A percentile compares a stretch with the other conserved stretches of the same genome.
Evolutionary conservation across 1,140 invertebrate genomes (phyloP).

Genomic region (Drosophila ogumai): DNA sequence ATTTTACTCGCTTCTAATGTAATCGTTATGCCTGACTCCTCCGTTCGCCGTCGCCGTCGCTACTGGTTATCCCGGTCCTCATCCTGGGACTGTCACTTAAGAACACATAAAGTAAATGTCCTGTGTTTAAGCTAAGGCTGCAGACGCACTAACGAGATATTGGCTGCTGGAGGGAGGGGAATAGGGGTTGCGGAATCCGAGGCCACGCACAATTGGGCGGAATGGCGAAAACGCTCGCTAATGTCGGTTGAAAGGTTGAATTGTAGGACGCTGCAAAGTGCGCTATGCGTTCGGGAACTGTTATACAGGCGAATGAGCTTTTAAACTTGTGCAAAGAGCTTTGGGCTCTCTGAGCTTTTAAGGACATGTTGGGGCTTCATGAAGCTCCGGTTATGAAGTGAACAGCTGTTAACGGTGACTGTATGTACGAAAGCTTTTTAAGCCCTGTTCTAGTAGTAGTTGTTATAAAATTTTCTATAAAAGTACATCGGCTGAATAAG

Average conservation of each 20-base stretch:
- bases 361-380: neutral
- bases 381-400: neutral
- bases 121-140: slow-evolving; percentile 63
- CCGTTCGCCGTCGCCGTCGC: neutral
- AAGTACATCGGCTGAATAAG: neutral
- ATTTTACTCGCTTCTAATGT: slow-evolving; percentile 78
- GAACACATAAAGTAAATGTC: slow-evolving; percentile 76
- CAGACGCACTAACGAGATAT: slow-evolving; percentile 62
- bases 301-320: slow-evolving; percentile 6
- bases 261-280: slow-evolving; percentile 19
- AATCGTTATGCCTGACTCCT: slow-evolving; percentile 65
- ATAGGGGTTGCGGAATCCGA: neutral
- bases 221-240: slow-evolving; percentile 15
- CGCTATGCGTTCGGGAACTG: neutral
- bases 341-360: neutral
- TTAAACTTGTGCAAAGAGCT: neutral
- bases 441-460: neutral
- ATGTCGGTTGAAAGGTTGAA: slow-evolving; percentile 32
- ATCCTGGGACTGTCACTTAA: slow-evolving; percentile 65
- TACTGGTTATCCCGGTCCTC: slow-evolving; percentile 17
- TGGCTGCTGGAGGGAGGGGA: neutral
- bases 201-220: slow-evolving; percentile 50
- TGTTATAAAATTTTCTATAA: slow-evolving; percentile 4
- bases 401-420: neutral
- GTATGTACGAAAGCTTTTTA: neutral